Base-by-base conservation (phyloP, 2,888 invertebrate species). In the Tetanocera ferruginea region DNA sequence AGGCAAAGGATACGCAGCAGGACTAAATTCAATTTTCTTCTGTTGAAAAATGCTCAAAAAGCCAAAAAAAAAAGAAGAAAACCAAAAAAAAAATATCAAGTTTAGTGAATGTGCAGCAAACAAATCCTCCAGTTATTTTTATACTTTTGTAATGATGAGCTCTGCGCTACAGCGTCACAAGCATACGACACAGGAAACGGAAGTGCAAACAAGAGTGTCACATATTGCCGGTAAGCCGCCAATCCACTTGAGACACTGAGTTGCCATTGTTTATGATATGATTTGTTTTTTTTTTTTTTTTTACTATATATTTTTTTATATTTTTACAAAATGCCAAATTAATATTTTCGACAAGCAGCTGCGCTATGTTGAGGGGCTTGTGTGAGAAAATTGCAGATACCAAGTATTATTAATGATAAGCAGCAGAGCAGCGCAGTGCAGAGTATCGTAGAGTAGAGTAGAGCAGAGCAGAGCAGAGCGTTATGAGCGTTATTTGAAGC, bases 1-100 rank as follows among this genome's bases (percentile, higher is more conserved):
- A 70, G 55, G 62, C 62, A 64, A 70, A 76, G 64, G 51, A 71
- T 37, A 71, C 62, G 49, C 62, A 55, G 49, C 62, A 55, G 51
- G 64, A 75, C 66, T 28, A 55, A 67, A 75, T 75, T 75, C 75
- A 75, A 75, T 75, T 75, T 66, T 23, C 67, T 55, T 23, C 51
- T 19, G 43, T 55, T 71, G 8, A 71, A 71, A 52, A 31, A 51
- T 71, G 28, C 43, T 55, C 55, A 19, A 55, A 55, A 19, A 55
- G 4, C 19, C 5, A 55, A 19, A 2, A 19, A 9, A 52, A 52
- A n/a, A 5, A 52, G 4, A 19, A 17, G 19, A 19, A 55, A 51
- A 28, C 14, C 3, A n/a, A 43, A 55, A 37, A 75, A 75, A 60
- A 23, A 52, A 43, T 25, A 67, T 52, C 34, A 55, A 37, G 52